These are phyloP conservation scores for Delia radicum DNA, from an alignment of 1,140 invertebrate genomes.

Conservation along the genomic window DNA sequence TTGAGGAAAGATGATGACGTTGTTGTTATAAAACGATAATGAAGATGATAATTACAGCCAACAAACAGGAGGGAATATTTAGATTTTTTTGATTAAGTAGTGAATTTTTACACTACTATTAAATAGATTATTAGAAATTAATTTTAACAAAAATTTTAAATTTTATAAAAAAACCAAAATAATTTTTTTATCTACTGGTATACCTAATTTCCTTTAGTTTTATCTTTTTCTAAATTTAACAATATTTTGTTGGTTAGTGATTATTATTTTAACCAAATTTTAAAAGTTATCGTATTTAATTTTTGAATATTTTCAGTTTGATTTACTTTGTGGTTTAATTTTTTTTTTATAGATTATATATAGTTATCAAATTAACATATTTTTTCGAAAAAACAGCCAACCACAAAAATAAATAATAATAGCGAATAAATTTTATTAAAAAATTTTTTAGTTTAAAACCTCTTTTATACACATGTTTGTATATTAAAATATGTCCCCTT, in stretches of 20 bases:
- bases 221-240: background rate
- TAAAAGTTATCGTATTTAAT: no score
- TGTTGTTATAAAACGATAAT: background rate
- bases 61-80: background rate
- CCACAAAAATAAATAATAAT: background rate
- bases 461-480: background rate
- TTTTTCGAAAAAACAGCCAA: background rate
- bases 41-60: background rate
- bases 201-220: no score
- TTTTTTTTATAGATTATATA: background rate
- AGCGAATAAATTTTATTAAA: background rate
- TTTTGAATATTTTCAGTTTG: no score
- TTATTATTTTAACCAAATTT: background rate
- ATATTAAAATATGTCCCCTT: background rate
- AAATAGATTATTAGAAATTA: background rate
- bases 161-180: background rate
- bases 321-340: background rate
- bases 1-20: background rate
- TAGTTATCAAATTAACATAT: slow-evolving; percentile 8
- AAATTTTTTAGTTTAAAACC: background rate
- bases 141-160: background rate
- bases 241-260: background rate
- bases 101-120: background rate
- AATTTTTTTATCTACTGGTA: no score
- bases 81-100: background rate